Evolutionary conservation across 2,888 invertebrate genomes (phyloP).

Genomic region (Lacanobia oleracea): DNA sequence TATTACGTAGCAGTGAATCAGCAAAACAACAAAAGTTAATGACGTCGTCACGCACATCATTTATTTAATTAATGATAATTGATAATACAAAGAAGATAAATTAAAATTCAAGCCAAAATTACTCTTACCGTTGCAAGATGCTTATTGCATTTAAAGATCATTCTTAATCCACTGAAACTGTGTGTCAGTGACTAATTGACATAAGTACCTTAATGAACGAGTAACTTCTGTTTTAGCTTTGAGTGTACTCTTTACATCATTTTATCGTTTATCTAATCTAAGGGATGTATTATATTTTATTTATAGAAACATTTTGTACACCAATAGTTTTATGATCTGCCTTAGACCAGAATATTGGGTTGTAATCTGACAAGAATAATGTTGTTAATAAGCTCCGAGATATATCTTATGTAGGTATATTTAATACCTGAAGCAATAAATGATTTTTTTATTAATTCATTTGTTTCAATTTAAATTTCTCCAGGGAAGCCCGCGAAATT

Average conservation of each 20-base stretch:
- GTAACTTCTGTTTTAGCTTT: conserved; percentile 35
- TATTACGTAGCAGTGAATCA: not conserved
- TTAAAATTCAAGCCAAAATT: conserved; percentile 12
- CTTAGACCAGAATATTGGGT: conserved; percentile 36
- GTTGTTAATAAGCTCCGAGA: conserved; percentile 46
- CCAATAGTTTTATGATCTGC: conserved; percentile 51
- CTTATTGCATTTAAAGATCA: not conserved
- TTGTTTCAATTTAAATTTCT: conserved; percentile 10
- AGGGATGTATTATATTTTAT: conserved; percentile 51
- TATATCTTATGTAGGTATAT: conserved; percentile 41
- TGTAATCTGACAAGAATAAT: conserved; percentile 35
- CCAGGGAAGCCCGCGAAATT: no score
- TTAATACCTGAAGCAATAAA: conserved; percentile 56
- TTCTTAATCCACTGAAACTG: conserved; percentile 17
- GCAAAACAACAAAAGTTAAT: not conserved
- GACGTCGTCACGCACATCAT: not conserved
- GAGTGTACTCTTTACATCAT: conserved; percentile 22
- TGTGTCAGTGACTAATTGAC: conserved; percentile 14
- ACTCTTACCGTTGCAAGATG: not conserved
- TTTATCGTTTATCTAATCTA: conserved; percentile 21
- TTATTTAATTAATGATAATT: no score
- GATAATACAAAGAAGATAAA: no score
- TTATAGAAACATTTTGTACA: conserved; percentile 49
- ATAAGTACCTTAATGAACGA: conserved; percentile 3
- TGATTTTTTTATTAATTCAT: conserved; percentile 24